phyloP scores from a whole-genome alignment of 2,113 vertebrate species.

The Circaetus cinerascens region DNA sequence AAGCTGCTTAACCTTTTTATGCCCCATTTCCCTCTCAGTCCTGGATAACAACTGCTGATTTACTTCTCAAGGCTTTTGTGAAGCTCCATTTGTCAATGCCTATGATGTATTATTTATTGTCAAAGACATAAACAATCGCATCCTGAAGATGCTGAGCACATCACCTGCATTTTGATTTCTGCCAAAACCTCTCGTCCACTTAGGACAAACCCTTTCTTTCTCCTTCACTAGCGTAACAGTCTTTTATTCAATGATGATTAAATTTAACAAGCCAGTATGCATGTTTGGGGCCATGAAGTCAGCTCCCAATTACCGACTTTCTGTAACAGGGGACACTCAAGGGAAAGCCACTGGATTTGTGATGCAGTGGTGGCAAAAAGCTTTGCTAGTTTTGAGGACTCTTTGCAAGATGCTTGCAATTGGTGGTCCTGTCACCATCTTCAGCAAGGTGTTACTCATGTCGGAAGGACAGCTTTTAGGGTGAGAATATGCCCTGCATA shows the following conservation, averaged over 20 bases:
- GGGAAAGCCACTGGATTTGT: background rate
- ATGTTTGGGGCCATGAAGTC: background rate
- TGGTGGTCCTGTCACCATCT: background rate
- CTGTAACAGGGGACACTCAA: background rate
- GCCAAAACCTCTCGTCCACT: background rate
- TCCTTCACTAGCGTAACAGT: background rate
- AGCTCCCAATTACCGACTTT: background rate
- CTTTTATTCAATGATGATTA: background rate
- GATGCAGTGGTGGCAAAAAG: background rate
- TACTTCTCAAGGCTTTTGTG: conserved; percentile 14
- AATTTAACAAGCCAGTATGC: background rate
- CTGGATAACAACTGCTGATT: conserved; percentile 36
- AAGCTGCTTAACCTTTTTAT: background rate
- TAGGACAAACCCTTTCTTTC: background rate
- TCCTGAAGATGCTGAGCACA: background rate
- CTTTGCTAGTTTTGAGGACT: background rate
- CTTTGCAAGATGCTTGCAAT: background rate
- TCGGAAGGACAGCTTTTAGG: background rate
- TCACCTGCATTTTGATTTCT: conserved; percentile 59
- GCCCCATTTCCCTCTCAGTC: background rate
- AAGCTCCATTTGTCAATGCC: conserved; percentile 36
- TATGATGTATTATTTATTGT: conserved; percentile 51
- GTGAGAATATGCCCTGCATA: background rate
- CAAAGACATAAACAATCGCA: conserved; percentile 26
- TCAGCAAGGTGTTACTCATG: background rate